These are phyloP conservation scores for Redunca redunca DNA, from an alignment of 2,113 vertebrate genomes.

Conservation along the genomic window DNA sequence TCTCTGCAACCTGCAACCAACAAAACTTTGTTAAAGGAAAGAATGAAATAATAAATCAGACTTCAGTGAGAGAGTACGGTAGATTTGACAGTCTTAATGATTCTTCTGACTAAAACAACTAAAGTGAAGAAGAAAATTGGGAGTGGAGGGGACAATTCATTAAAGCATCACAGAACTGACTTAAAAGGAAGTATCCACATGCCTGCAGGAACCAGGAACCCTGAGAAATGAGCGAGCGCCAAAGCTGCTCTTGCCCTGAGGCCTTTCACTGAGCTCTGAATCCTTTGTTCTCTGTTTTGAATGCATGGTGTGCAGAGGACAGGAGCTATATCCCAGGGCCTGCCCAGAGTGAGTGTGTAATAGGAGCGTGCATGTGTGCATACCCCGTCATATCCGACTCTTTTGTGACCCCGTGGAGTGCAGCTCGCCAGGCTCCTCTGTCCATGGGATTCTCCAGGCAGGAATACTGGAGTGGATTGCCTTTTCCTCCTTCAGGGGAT, in stretches of 20 bases:
- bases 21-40: not conserved
- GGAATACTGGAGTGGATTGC: not conserved
- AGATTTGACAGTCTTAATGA: not conserved
- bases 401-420: not conserved
- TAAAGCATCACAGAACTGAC: not conserved
- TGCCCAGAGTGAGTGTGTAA: not conserved
- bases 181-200: not conserved
- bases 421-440: not conserved
- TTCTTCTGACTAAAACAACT: not conserved
- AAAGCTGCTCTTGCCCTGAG: not conserved
- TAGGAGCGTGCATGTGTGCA: not conserved
- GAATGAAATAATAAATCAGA: not conserved
- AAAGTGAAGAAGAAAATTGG: not conserved
- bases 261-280: not conserved
- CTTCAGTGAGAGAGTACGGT: not conserved
- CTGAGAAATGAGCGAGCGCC: not conserved
- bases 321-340: not conserved
- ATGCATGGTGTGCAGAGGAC: not conserved
- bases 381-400: fast-evolving
- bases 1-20: not conserved
- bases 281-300: not conserved
- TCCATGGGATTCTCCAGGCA: not conserved
- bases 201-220: not conserved
- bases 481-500: not conserved
- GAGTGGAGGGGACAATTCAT: not conserved